These are phyloP conservation scores for Drosophila lini DNA, from an alignment of 1,140 invertebrate genomes.

Conservation along the genomic window DNA sequence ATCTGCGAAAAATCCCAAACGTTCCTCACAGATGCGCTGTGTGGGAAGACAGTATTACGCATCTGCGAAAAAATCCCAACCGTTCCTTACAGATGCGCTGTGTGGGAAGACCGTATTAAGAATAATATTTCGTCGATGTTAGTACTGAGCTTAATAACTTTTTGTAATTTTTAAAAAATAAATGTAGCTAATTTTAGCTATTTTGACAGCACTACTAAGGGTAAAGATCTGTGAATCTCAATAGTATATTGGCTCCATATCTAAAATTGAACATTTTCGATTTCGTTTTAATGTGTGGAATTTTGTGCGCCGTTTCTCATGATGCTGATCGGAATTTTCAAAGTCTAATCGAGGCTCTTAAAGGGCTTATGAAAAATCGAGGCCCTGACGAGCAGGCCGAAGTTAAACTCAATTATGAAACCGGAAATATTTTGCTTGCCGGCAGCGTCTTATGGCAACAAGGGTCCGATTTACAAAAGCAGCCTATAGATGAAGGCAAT, in stretches of 20 bases:
- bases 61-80: no score
- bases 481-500: slow-evolving; percentile 87
- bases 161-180: no score
- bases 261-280: not conserved
- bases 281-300: slow-evolving; percentile 55
- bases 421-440: slow-evolving; percentile 84
- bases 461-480: slow-evolving; percentile 85
- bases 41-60: no score
- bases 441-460: slow-evolving; percentile 89
- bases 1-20: no score
- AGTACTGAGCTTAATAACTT: no score
- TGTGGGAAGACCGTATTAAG: no score
- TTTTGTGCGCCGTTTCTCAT: slow-evolving; percentile 49
- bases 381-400: slow-evolving; percentile 50
- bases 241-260: not conserved
- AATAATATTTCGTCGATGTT: no score
- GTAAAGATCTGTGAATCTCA: no score
- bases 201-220: no score
- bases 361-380: slow-evolving; percentile 42
- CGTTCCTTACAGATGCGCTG: no score
- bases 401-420: slow-evolving; percentile 14
- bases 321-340: not conserved
- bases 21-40: no score
- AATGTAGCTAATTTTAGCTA: no score
- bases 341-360: slow-evolving; percentile 9